phyloP scores from a whole-genome alignment of 2,113 vertebrate species.

The Thamnophis sirtalis region DNA sequence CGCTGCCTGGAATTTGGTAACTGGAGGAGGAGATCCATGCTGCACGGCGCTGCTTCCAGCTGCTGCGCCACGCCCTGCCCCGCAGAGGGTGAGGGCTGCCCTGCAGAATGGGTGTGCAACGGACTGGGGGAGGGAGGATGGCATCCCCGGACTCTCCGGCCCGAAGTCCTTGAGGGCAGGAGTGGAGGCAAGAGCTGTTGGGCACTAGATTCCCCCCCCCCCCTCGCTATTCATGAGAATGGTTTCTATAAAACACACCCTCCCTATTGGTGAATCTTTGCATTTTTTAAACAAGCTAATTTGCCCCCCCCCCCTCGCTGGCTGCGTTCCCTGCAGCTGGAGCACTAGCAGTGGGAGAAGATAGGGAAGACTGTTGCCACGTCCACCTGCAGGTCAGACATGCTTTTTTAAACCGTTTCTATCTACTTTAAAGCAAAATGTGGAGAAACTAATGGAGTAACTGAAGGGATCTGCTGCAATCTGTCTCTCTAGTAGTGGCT shows the following conservation, averaged over 20 bases:
- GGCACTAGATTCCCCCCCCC: background rate
- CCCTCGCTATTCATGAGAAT: background rate
- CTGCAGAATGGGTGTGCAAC: background rate
- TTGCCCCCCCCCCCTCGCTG: background rate
- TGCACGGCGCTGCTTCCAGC: background rate
- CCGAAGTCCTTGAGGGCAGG: constrained; percentile 2
- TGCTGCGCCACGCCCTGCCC: background rate
- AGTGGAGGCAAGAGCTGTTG: constrained; percentile 19
- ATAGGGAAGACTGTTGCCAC: background rate
- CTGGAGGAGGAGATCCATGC: background rate
- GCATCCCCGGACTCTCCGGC: background rate
- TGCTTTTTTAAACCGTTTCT: background rate
- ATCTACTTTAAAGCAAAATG: background rate
- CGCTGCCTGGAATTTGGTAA: background rate
- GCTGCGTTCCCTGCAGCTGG: background rate
- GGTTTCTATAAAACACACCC: constrained; percentile 14
- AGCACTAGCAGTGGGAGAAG: background rate
- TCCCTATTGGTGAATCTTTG: background rate
- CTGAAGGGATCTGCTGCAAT: background rate
- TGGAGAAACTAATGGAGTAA: background rate
- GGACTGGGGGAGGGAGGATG: background rate
- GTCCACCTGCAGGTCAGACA: background rate
- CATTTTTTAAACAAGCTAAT: constrained; percentile 22
- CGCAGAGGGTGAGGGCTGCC: background rate
- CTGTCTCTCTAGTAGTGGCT: background rate